These are phyloP conservation scores for Galerucella calmariensis DNA, from an alignment of 2,888 invertebrate species.

Conservation along the genomic window DNA sequence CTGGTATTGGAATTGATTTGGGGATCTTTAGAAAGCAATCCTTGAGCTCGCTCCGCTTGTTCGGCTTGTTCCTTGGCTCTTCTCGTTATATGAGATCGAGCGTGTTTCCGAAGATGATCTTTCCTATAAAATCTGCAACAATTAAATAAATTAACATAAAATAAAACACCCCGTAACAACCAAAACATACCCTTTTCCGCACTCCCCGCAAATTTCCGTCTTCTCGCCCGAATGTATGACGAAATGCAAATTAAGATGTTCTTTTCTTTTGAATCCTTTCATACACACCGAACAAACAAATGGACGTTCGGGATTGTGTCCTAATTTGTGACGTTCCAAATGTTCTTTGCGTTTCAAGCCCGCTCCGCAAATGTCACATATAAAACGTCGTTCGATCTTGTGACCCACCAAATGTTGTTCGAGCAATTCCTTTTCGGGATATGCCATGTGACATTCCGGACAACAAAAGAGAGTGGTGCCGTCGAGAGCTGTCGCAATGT, in stretches of 20 bases:
- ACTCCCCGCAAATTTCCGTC: constrained; percentile 81
- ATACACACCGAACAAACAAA: constrained; percentile 82
- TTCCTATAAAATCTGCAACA: constrained; percentile 77
- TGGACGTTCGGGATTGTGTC: constrained; percentile 84
- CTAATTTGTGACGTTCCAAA: constrained; percentile 80
- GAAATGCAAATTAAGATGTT: constrained; percentile 84
- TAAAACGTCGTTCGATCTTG: constrained; percentile 82
- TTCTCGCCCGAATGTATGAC: constrained; percentile 88
- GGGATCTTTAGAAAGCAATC: constrained; percentile 49
- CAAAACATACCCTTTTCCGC: constrained; percentile 69
- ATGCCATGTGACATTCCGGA: constrained; percentile 85
- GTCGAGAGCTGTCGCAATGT: constrained; percentile 79
- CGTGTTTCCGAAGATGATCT: constrained; percentile 84
- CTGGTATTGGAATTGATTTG: constrained; percentile 46
- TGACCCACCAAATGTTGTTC: constrained; percentile 81
- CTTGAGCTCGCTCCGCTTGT: constrained; percentile 54
- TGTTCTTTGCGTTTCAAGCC: constrained; percentile 83
- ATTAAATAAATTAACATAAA: neutral
- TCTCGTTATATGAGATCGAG: constrained; percentile 80
- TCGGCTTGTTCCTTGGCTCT: constrained; percentile 77
- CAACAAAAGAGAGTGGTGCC: constrained; percentile 82
- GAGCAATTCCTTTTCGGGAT: constrained; percentile 82
- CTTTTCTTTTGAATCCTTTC: constrained; percentile 84
- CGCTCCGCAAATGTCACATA: constrained; percentile 82
- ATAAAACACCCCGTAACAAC: neutral